These are phyloP conservation scores for Xiphydria camelus DNA, from an alignment of 2,888 invertebrate species.

Conservation along the genomic window DNA sequence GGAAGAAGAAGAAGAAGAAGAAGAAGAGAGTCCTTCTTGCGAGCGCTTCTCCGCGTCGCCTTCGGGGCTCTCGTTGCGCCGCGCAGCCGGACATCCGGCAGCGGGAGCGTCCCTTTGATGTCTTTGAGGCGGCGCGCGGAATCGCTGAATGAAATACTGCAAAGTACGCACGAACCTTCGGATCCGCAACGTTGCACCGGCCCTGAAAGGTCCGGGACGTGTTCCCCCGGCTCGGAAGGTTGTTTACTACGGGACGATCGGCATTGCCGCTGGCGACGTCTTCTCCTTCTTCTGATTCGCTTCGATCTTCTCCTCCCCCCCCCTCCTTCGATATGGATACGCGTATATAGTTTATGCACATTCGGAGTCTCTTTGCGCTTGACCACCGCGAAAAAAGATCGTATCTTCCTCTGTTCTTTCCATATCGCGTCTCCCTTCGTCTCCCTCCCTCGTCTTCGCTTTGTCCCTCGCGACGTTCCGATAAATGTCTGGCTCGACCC, in stretches of 20 bases:
- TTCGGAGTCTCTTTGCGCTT: constrained; percentile 4
- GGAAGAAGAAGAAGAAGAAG: no score
- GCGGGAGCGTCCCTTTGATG: constrained; percentile 41
- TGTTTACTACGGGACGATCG: not conserved
- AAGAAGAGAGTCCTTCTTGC: no score
- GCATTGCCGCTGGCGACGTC: not conserved
- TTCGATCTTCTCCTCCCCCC: constrained; percentile 6
- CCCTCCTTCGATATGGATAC: no score
- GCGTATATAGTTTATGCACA: no score
- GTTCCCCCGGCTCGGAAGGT: not conserved
- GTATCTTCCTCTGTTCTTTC: not conserved
- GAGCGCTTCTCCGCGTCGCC: constrained; percentile 15
- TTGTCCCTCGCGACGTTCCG: no score
- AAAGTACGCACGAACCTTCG: constrained; percentile 17
- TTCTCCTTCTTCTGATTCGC: not conserved
- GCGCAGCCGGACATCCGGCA: constrained; percentile 49
- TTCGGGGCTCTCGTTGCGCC: constrained; percentile 15
- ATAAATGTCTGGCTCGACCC: no score
- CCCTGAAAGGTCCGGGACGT: not conserved
- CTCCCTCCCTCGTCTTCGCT: no score
- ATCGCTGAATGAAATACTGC: constrained; percentile 54
- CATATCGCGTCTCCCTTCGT: no score
- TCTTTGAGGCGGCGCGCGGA: constrained; percentile 44
- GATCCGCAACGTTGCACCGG: no score
- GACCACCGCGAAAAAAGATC: constrained; percentile 8